Base-by-base conservation (phyloP, 2,888 invertebrate genomes). In the Melipona beecheii region DNA sequence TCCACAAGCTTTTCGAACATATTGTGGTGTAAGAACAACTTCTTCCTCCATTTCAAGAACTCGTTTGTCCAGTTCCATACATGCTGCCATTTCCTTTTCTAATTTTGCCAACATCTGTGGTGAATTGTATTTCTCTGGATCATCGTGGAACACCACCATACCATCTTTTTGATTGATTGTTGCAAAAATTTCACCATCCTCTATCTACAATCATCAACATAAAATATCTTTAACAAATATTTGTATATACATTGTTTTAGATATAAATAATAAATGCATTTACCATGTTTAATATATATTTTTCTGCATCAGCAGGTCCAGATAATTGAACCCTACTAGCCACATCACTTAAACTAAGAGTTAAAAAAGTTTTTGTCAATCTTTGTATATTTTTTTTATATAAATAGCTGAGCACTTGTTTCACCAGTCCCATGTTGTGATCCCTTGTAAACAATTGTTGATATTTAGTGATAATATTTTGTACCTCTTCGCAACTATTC, bases 101-200 rank as follows among this genome's bases (percentile, higher is more conserved):
- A 99, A 95, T 86, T 97, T 96, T 91, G 97, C 97, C 92, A 99
- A 95, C 95, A 99, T 98, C 92, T 96, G 96, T 0, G 98, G 97
- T 85, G 98, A 98, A 91, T 98, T 98, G 94, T 98, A 99, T 94
- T 98, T 98, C 94, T 99, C 99, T 17, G 99, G 99, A 94, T 98
- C 98, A 93, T 99, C 99, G 90, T 98, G 97, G 94, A 99, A 99
- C 75, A 98, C 96, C 24, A 99, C 99, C 99, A 99, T 99, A 21
- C 99, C 99, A 95, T 99, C 99, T 94, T 98, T 98, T 95, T 99
- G 98, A 95, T 99, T 99, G 89, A 99, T 99, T 92, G 98, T 98
- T 49, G 99, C 99, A 95, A 97, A 99, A 91, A 99, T 99, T 95
- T 99, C 98, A 76, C 98, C 98, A 94, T 98, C 98, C 95, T 99